Conservation (phyloP, 2,888 invertebrate genomes). For the Platyscelio sp. region DNA sequence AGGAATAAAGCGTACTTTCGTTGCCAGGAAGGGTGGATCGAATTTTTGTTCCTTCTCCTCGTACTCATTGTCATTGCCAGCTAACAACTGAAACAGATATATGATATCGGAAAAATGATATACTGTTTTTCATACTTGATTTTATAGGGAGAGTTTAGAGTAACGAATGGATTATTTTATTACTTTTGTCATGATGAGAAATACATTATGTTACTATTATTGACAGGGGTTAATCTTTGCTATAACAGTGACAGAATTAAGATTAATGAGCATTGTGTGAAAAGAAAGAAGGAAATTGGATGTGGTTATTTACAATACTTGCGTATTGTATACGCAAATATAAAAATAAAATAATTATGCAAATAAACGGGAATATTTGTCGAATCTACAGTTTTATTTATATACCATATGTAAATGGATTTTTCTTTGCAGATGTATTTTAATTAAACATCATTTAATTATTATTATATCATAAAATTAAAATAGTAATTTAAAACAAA, state of each 20-base stretch:
- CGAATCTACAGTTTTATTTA: too few relatives aligned
- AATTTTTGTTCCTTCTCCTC: constrained; percentile 91
- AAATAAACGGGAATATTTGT: too few relatives aligned
- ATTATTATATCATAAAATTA: too few relatives aligned
- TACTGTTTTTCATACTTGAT: constrained; percentile 40
- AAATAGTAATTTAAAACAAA: too few relatives aligned
- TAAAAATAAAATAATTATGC: too few relatives aligned
- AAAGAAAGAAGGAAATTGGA: too few relatives aligned
- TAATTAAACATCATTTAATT: too few relatives aligned
- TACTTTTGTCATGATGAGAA: background rate
- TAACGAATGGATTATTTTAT: constrained; percentile 29
- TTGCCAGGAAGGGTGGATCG: constrained; percentile 92
- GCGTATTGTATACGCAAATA: too few relatives aligned
- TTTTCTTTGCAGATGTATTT: too few relatives aligned
- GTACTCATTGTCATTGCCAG: constrained; percentile 93
- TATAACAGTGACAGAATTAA: background rate
- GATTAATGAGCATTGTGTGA: background rate
- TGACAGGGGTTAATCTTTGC: background rate
- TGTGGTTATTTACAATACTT: too few relatives aligned
- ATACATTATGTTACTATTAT: background rate
- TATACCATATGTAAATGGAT: too few relatives aligned
- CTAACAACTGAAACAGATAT: constrained; percentile 88
- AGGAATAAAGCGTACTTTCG: constrained; percentile 92
- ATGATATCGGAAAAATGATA: constrained; percentile 53
- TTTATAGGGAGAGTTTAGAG: background rate